These are phyloP conservation scores for Drosophila obscura DNA, from an alignment of 1,140 invertebrate species.

Conservation along the genomic window DNA sequence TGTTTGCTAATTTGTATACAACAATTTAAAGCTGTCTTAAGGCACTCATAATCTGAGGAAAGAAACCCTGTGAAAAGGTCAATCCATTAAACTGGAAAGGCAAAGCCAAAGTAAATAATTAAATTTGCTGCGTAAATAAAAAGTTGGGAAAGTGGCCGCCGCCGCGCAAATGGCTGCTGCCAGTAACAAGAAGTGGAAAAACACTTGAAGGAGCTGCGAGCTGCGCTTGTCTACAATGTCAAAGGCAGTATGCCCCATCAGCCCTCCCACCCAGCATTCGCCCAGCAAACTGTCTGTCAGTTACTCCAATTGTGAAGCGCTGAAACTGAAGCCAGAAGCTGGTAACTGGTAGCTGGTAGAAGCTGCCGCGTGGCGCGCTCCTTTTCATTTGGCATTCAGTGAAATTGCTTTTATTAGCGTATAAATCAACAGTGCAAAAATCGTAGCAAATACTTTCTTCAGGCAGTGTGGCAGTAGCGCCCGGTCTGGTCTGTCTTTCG, in stretches of 20 bases:
- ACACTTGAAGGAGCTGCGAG: constrained; percentile 35
- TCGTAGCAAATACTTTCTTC: constrained; percentile 62
- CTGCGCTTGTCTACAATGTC: constrained; percentile 68
- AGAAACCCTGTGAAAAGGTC: constrained; percentile 3
- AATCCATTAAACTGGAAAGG: constrained; percentile 41
- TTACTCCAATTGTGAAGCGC: constrained; percentile 43
- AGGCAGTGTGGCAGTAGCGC: constrained; percentile 9
- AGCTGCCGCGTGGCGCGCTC: constrained; percentile 1
- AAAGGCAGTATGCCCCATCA: constrained; percentile 52
- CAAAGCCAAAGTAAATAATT: constrained; percentile 70
- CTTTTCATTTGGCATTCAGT: constrained; percentile 74
- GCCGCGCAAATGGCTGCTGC: constrained; percentile 40
- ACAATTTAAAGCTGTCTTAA: constrained; percentile 13
- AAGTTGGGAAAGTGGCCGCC: constrained; percentile 52
- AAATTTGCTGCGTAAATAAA: constrained; percentile 79
- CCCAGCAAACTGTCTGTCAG: constrained; percentile 28
- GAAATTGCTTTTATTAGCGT: constrained; percentile 80
- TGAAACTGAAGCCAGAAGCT: too few relatives aligned
- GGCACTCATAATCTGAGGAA: not conserved
- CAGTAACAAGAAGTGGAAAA: constrained; percentile 30
- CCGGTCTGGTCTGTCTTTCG: constrained; percentile 17
- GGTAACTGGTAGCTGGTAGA: too few relatives aligned
- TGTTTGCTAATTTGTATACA: not conserved
- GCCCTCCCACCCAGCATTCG: not conserved
- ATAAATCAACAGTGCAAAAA: constrained; percentile 81